Evolutionary conservation across 2,888 invertebrate genomes (phyloP).

Genomic region (Mellilla xanthometata): DNA sequence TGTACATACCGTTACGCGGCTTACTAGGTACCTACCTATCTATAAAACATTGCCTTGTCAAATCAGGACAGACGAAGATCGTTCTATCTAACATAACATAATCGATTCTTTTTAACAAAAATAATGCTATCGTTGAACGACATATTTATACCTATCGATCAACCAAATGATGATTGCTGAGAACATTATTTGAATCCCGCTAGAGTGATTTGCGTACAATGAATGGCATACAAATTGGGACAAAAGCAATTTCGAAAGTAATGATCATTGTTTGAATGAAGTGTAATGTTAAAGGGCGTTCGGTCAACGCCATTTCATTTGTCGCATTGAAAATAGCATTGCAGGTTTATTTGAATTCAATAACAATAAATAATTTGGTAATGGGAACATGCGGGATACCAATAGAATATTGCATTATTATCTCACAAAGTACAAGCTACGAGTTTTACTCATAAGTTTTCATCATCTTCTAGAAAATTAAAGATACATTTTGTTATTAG

Average conservation of each 20-base stretch:
- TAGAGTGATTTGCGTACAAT: constrained; percentile 22
- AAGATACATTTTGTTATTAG: constrained; percentile 20
- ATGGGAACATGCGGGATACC: no score
- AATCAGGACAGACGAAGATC: neutral
- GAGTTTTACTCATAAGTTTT: no score
- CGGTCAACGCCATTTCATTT: constrained; percentile 21
- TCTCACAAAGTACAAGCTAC: no score
- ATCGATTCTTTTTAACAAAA: no score
- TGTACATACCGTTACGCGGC: constrained; percentile 31
- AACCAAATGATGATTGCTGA: constrained; percentile 36
- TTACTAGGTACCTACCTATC: constrained; percentile 23
- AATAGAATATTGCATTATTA: no score
- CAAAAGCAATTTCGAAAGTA: constrained; percentile 31
- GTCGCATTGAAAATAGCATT: constrained; percentile 2
- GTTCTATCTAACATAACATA: no score
- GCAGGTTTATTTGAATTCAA: no score
- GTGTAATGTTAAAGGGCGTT: constrained; percentile 29
- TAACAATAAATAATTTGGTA: no score
- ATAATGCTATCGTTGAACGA: constrained; percentile 2
- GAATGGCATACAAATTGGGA: constrained; percentile 19
- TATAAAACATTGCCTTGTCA: constrained; percentile 6
- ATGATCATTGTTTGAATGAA: constrained; percentile 25
- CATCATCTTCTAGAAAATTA: no score
- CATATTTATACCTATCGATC: constrained; percentile 23
- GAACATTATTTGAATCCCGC: constrained; percentile 21